Percentiles rank a stretch among this genome's conserved stretches.
phyloP scores from a whole-genome alignment of 2,797 vertebrate species.

The Sarcoramphus papa region DNA sequence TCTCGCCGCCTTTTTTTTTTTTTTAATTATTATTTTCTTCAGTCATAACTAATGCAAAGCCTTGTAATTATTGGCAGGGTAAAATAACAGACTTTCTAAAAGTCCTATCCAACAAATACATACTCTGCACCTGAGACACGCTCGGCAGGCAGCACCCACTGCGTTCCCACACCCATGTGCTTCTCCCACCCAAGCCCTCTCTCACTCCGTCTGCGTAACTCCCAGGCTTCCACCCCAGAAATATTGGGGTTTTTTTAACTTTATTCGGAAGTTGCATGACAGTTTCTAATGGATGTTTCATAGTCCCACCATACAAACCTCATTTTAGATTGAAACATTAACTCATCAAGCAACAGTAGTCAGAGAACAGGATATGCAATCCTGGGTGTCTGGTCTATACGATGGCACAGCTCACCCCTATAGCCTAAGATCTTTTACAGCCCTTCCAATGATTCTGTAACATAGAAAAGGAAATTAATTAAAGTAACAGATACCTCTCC shows the following conservation, averaged over 20 bases:
- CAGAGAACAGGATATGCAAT: accelerated
- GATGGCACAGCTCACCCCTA: background rate
- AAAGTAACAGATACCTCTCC: too few species aligned
- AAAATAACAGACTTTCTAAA: background rate
- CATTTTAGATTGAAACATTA: too few species aligned
- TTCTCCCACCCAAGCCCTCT: too few species aligned
- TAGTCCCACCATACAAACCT: background rate
- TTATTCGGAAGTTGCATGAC: accelerated
- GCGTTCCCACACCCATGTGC: too few species aligned
- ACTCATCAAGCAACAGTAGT: background rate
- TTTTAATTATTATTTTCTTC: background rate
- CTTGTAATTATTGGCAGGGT: too few species aligned
- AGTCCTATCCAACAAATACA: background rate
- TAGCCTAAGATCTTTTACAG: accelerated
- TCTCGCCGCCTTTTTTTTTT: background rate
- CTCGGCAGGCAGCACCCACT: background rate
- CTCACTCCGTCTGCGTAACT: accelerated
- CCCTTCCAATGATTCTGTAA: background rate
- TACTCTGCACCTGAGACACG: accelerated
- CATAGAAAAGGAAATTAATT: background rate
- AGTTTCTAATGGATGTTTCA: background rate
- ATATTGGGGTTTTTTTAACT: background rate
- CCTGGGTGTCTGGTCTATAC: background rate
- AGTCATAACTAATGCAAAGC: background rate
- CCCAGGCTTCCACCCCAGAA: background rate